phyloP scores from a whole-genome alignment of 2,888 invertebrate species.

The Euphydryas editha region DNA sequence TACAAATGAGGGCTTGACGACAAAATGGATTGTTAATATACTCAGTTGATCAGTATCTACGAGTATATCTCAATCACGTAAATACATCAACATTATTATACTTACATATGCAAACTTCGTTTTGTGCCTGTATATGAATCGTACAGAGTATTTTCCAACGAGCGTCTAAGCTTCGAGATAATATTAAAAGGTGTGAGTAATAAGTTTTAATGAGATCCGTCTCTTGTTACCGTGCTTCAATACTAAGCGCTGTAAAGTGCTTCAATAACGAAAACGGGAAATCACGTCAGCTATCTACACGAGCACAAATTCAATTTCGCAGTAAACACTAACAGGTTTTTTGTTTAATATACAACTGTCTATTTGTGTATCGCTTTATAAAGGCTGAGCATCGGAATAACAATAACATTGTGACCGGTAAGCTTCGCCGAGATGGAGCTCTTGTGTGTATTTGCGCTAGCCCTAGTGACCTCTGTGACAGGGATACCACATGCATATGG shows the following conservation, averaged over 20 bases:
- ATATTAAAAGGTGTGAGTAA: conserved; percentile 53
- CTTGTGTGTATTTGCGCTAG: conserved; percentile 63
- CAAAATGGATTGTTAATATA: not conserved
- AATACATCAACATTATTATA: conserved; percentile 22
- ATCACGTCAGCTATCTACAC: conserved; percentile 65
- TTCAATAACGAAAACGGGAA: conserved; percentile 52
- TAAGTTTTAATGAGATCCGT: conserved; percentile 49
- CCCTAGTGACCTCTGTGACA: conserved; percentile 58
- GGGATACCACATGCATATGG: conserved; percentile 73
- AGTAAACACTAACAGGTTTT: conserved; percentile 77
- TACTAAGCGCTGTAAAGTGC: conserved; percentile 48
- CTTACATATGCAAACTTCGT: conserved; percentile 19
- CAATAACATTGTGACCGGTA: conserved; percentile 70
- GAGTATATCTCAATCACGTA: conserved; percentile 4
- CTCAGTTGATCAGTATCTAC: not conserved
- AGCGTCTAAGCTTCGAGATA: conserved; percentile 39
- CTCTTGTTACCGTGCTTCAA: conserved; percentile 14
- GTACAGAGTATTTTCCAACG: conserved; percentile 53
- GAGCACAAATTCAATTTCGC: conserved; percentile 67
- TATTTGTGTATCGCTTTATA: conserved; percentile 81
- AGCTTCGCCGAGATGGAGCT: conserved; percentile 77
- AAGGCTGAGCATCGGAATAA: conserved; percentile 62
- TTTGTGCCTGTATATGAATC: conserved; percentile 31
- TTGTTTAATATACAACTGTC: conserved; percentile 50
- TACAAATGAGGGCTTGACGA: not conserved